phyloP scores from a whole-genome alignment of 2,797 vertebrate genomes.

The Pterois miles region DNA sequence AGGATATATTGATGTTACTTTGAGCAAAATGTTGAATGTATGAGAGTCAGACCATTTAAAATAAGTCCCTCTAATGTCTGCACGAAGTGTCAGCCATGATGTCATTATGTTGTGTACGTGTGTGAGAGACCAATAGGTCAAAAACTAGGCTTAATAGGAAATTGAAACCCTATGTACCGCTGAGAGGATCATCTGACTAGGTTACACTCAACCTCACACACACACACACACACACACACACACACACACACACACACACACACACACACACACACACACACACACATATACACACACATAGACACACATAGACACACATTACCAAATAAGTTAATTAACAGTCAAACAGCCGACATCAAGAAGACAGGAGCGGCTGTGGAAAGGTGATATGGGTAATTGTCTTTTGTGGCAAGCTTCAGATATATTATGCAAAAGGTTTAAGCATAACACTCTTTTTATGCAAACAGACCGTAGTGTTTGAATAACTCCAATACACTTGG shows the following conservation, averaged over 20 bases:
- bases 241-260: background rate
- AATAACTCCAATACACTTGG: background rate
- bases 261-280: background rate
- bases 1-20: background rate
- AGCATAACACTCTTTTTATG: background rate
- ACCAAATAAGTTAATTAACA: conserved; percentile 11
- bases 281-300: no score
- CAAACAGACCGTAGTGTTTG: background rate
- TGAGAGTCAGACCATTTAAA: background rate
- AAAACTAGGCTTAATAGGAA: background rate
- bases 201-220: conserved; percentile 2
- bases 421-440: conserved; percentile 26
- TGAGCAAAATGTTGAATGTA: background rate
- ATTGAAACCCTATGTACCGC: background rate
- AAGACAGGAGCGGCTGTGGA: background rate
- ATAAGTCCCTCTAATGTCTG: background rate
- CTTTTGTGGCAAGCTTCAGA: background rate
- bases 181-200: background rate
- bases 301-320: background rate
- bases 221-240: background rate
- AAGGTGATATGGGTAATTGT: conserved; percentile 1
- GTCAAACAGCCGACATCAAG: background rate
- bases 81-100: background rate
- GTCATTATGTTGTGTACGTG: background rate
- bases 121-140: background rate